phyloP scores from a whole-genome alignment of 1,140 invertebrate species.

The Saccostrea cuccullata region DNA sequence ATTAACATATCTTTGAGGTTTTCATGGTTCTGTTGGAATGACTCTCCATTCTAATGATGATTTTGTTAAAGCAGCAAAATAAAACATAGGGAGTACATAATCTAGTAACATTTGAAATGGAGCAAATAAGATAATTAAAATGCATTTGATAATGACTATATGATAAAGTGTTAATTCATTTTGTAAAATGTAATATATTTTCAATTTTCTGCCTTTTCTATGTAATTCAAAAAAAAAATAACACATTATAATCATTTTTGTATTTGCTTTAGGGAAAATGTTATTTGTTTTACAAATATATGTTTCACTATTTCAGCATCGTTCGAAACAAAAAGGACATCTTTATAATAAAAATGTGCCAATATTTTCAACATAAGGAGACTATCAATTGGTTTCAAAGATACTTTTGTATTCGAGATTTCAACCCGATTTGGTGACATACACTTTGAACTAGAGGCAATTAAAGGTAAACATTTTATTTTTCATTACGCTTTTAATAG shows the following conservation, averaged over 20 bases:
- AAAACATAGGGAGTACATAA: no score
- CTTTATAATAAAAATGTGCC: not conserved
- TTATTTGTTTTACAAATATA: no score
- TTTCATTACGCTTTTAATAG: not conserved
- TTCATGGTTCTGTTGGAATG: no score
- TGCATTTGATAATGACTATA: no score
- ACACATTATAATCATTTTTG: not conserved
- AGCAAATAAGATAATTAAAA: no score
- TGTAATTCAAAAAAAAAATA: not conserved
- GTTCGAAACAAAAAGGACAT: not conserved
- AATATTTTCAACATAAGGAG: not conserved
- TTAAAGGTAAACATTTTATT: not conserved
- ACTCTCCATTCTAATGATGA: no score
- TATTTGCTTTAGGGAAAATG: not conserved
- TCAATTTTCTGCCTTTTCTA: no score
- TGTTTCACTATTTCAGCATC: not conserved
- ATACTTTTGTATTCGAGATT: constrained; percentile 8
- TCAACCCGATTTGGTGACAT: not conserved
- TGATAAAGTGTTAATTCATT: no score
- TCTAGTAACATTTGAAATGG: no score
- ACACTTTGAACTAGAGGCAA: not conserved
- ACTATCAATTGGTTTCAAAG: not conserved
- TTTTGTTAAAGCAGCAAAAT: no score
- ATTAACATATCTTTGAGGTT: no score
- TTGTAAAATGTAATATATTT: no score